phyloP scores from a whole-genome alignment of 2,113 vertebrate genomes.

The Acrocephalus arundinaceus region DNA sequence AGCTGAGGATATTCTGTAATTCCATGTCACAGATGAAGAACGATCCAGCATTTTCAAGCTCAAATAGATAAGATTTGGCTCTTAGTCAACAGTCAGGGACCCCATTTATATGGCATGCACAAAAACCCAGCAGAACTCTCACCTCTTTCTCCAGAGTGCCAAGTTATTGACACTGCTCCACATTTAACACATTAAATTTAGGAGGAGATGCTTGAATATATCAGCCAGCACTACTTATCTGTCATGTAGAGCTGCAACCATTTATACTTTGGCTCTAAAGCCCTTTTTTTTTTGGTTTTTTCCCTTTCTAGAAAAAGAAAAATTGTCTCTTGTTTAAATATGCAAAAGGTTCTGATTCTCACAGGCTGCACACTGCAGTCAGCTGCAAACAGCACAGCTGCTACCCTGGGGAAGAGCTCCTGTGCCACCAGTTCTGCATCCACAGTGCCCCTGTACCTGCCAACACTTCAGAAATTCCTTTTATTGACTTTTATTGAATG shows the following conservation, averaged over 20 bases:
- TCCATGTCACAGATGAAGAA: not conserved
- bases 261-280: not conserved
- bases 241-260: not conserved
- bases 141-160: not conserved
- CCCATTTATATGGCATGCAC: not conserved
- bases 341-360: not conserved
- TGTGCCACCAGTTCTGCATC: not conserved
- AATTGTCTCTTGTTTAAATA: not conserved
- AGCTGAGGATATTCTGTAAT: not conserved
- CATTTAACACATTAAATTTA: not conserved
- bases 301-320: not conserved
- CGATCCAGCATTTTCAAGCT: not conserved
- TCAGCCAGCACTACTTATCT: not conserved
- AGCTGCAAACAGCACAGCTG: conserved; percentile 21
- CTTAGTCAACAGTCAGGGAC: not conserved
- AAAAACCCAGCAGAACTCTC: not conserved
- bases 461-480: not conserved
- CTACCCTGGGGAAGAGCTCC: not conserved
- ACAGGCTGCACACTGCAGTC: not conserved
- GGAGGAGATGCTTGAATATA: not conserved
- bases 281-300: accelerated
- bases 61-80: not conserved
- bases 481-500: not conserved
- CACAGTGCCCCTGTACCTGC: not conserved
- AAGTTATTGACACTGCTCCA: not conserved